These are phyloP conservation scores for Varroa destructor DNA, from an alignment of 1,140 invertebrate genomes.

Conservation along the genomic window DNA sequence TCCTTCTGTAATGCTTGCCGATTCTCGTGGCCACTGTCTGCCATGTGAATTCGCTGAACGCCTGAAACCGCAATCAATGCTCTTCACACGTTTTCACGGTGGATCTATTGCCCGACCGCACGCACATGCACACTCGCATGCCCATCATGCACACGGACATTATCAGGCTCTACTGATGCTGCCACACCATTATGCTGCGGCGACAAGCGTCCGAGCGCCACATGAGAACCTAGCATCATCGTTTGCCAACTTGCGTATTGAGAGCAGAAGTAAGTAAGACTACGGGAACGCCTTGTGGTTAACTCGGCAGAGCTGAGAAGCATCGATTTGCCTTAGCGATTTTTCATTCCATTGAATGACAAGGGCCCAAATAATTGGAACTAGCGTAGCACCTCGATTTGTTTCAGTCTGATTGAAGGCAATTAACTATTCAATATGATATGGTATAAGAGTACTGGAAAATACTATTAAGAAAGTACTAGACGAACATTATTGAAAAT, in stretches of 20 bases:
- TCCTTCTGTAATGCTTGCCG: slow-evolving; percentile 6
- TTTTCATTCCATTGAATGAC: too few relatives aligned
- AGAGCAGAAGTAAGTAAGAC: neutral
- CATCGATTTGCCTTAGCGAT: too few relatives aligned
- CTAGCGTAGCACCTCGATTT: too few relatives aligned
- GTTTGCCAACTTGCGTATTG: slow-evolving; percentile 2
- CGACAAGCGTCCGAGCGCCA: too few relatives aligned
- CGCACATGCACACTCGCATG: neutral
- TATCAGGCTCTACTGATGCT: too few relatives aligned
- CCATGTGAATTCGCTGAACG: slow-evolving; percentile 2
- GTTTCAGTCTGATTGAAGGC: too few relatives aligned
- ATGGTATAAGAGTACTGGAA: too few relatives aligned
- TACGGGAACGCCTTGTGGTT: neutral
- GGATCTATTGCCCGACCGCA: neutral
- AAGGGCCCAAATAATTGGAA: too few relatives aligned
- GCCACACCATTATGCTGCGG: too few relatives aligned
- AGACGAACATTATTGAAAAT: too few relatives aligned
- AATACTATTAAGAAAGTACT: too few relatives aligned
- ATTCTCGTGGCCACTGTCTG: slow-evolving; percentile 3
- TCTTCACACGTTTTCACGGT: slow-evolving; percentile 5
- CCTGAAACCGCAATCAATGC: slow-evolving; percentile 19
- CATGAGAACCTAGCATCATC: neutral
- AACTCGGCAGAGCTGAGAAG: neutral
- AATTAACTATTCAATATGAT: too few relatives aligned
- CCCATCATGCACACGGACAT: neutral